Percentiles rank a stretch among this genome's conserved stretches.
Evolutionary conservation across 2,888 invertebrate species (phyloP).

Genomic region (Pomacea canaliculata): DNA sequence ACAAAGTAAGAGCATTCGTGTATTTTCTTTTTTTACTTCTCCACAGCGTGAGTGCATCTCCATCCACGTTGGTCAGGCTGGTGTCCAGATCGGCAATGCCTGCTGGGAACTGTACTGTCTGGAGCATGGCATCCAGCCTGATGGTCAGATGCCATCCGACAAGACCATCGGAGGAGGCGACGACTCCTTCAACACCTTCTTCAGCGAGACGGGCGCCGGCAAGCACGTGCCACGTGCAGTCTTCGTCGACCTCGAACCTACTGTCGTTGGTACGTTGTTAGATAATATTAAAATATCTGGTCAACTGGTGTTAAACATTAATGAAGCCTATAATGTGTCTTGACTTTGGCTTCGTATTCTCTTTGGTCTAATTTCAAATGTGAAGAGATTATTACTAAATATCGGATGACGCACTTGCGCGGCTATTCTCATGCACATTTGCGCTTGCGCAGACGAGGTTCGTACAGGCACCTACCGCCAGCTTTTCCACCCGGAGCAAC

Average conservation of each 20-base stretch:
- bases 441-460: constrained; percentile 65
- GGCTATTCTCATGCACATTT: background rate
- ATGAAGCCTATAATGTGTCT: background rate
- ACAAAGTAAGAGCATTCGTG: too few relatives aligned
- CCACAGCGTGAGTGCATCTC: constrained; percentile 39
- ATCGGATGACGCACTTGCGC: too few relatives aligned
- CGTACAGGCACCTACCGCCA: constrained; percentile 80
- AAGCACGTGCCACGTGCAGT: constrained; percentile 77
- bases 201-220: constrained; percentile 89
- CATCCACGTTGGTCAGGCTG: constrained; percentile 39
- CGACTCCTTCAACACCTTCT: constrained; percentile 86
- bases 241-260: constrained; percentile 74
- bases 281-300: background rate
- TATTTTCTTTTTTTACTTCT: background rate
- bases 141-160: constrained; percentile 79
- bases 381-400: too few relatives aligned
- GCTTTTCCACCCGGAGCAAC: constrained; percentile 96
- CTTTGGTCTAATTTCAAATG: too few relatives aligned
- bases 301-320: background rate
- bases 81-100: constrained; percentile 72
- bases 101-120: constrained; percentile 75
- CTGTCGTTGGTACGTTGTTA: constrained; percentile 20
- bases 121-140: constrained; percentile 74
- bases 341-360: background rate
- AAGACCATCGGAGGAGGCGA: constrained; percentile 82